Evolutionary conservation across 2,888 invertebrate species (phyloP), one percentile per base, ranked within the genome.

Genomic region (Ephialtes manifestator): DNA sequence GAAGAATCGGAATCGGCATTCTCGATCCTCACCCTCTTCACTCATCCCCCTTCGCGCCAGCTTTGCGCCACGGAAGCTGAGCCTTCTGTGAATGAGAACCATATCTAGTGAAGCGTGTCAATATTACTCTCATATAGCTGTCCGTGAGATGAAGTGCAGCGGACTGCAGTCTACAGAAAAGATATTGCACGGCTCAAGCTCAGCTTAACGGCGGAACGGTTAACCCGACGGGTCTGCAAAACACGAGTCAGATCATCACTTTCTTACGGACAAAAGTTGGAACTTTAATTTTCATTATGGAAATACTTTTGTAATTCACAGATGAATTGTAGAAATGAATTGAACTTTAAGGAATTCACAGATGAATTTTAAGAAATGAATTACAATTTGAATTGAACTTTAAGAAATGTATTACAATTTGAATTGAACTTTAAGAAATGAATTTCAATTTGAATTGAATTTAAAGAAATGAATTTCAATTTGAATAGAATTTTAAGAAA

Each of bases 51-150:
- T 20, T 18, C 65, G 65, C 65, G 68, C 70, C 60, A 70, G 60
- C 58, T 75, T 46, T 55, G 67, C 46, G 28, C 35, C 67, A 55
- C 43, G 43, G 35, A 65, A 46, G 18, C 18, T 10, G 70, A 72
- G 80, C 55, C 72, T 68, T 81, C 39, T 51, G 75, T 60, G 81
- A 81, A 81, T 81, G 81, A 75, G 81, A 81, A 81, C 39, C 39
- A 51, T 75, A 70, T 75, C 68, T 70, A 46, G 58, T 63, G 81
- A 81, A 68, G 81, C 75, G 74, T 60, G 75, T 81, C 75, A 81
- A 81, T 81, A 81, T 81, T 81, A 75, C 81, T 28, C 55, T 48
- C 60, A n/a, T 48, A 74, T 39, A 65, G 20, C 65, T 65, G 65
- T 65, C 43, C 8, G 65, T 65, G 35, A 65, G 65, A 65, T 39